Conservation (phyloP, 2,888 invertebrate genomes). For the Volucella inflata region DNA sequence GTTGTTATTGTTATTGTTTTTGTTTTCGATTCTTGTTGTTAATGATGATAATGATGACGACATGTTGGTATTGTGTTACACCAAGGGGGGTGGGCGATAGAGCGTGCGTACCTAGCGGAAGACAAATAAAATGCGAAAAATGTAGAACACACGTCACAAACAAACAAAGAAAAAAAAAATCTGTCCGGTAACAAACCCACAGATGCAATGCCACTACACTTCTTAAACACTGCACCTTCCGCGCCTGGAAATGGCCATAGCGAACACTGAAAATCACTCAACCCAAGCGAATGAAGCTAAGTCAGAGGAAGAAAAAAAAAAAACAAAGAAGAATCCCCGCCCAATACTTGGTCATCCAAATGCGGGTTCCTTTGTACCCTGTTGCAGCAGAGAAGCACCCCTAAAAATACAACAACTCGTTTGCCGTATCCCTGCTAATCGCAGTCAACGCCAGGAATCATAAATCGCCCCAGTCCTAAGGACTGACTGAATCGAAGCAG, state of each 20-base stretch:
- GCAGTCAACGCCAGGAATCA: constrained; percentile 42
- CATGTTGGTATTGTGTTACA: not conserved
- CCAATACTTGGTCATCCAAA: constrained; percentile 40
- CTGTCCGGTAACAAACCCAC: constrained; percentile 9
- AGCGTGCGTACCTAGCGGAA: constrained; percentile 27
- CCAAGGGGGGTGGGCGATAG: constrained; percentile 27
- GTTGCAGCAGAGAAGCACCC: constrained; percentile 29
- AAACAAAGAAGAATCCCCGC: not conserved
- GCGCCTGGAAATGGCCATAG: not conserved
- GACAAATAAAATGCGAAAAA: constrained; percentile 38
- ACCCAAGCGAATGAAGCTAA: constrained; percentile 2
- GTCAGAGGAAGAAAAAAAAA: not conserved
- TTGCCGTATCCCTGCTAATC: constrained; percentile 11
- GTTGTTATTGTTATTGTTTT: too few species aligned
- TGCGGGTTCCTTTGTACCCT: constrained; percentile 29
- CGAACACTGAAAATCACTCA: constrained; percentile 1
- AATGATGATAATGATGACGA: not conserved
- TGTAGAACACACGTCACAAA: constrained; percentile 38
- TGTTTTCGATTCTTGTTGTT: not conserved
- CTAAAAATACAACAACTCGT: constrained; percentile 20
- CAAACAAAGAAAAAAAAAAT: constrained; percentile 29
- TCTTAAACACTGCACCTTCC: constrained; percentile 33
- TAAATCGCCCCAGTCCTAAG: constrained; percentile 26
- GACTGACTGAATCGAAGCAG: constrained; percentile 23
- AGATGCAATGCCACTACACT: not conserved